Evolutionary conservation across 2,888 invertebrate genomes (phyloP).

Genomic region (Pyrrhosoma nymphula): DNA sequence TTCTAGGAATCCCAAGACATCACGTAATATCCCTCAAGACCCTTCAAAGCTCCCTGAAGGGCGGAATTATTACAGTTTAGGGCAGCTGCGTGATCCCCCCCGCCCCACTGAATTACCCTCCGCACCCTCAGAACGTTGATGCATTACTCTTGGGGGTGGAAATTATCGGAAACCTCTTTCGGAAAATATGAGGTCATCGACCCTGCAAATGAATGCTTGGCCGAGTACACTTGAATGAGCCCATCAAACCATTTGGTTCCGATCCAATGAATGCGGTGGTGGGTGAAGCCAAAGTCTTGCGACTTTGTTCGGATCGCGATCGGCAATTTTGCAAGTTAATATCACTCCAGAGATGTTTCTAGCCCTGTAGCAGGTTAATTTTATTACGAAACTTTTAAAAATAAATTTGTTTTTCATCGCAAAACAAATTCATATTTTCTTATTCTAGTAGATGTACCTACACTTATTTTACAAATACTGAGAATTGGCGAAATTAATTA

Average conservation of each 20-base stretch:
- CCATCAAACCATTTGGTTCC: slow-evolving; percentile 26
- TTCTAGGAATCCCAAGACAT: too few relatives aligned
- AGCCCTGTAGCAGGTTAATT: too few relatives aligned
- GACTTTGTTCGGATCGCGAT: not conserved
- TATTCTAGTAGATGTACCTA: too few relatives aligned
- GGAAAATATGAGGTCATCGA: not conserved
- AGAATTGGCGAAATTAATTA: too few relatives aligned
- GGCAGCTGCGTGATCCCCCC: not conserved
- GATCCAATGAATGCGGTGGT: not conserved
- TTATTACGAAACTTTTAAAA: too few relatives aligned
- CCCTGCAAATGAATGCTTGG: not conserved
- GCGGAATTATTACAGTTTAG: not conserved
- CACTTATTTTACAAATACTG: too few relatives aligned
- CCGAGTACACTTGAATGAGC: not conserved
- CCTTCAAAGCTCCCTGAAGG: not conserved
- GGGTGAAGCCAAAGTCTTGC: not conserved
- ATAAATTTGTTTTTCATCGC: too few relatives aligned
- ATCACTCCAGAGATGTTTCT: too few relatives aligned
- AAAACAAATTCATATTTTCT: too few relatives aligned
- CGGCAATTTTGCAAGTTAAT: too few relatives aligned
- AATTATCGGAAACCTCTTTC: not conserved
- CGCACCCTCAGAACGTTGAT: not conserved
- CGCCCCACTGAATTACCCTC: not conserved
- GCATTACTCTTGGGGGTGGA: not conserved
- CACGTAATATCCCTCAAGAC: too few relatives aligned